phyloP scores from a whole-genome alignment of 2,797 vertebrate genomes.

The Syngnathus rostellatus region DNA sequence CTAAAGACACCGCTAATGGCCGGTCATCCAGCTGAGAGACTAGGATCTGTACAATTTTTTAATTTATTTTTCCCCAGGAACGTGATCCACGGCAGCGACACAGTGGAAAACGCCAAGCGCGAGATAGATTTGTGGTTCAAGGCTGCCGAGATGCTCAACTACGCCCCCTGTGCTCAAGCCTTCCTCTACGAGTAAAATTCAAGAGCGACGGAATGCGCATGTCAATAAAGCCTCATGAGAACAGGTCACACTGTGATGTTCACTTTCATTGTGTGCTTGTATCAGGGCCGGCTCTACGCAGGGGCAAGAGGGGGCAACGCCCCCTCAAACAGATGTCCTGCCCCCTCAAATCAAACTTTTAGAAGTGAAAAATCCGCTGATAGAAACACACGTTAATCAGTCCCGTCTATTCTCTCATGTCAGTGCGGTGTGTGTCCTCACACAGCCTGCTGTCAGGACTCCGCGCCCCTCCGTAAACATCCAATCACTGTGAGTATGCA shows the following conservation, averaged over 20 bases:
- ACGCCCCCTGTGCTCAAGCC: conserved; percentile 63
- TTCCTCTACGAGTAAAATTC: conserved; percentile 79
- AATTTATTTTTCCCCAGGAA: conserved; percentile 66
- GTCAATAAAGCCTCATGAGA: background rate
- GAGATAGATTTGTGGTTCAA: conserved; percentile 86
- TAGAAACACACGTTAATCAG: too few species aligned
- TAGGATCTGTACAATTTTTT: background rate
- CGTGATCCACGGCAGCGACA: conserved; percentile 92
- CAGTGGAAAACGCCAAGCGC: conserved; percentile 78
- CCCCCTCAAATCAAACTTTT: too few species aligned
- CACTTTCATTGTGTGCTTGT: background rate
- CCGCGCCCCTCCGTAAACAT: too few species aligned
- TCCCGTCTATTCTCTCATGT: too few species aligned
- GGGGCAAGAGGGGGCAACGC: too few species aligned
- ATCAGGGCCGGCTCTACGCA: too few species aligned
- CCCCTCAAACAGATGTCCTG: too few species aligned
- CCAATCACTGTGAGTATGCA: too few species aligned
- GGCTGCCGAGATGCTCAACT: conserved; percentile 74
- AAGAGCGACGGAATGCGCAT: background rate
- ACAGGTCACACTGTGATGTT: background rate
- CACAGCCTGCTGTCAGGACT: too few species aligned
- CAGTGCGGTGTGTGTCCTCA: too few species aligned
- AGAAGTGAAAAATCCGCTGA: too few species aligned
- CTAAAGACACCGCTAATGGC: background rate
- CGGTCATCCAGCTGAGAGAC: background rate